These are phyloP conservation scores for Norana najaformis DNA, from an alignment of 2,888 invertebrate species.

Conservation along the genomic window DNA sequence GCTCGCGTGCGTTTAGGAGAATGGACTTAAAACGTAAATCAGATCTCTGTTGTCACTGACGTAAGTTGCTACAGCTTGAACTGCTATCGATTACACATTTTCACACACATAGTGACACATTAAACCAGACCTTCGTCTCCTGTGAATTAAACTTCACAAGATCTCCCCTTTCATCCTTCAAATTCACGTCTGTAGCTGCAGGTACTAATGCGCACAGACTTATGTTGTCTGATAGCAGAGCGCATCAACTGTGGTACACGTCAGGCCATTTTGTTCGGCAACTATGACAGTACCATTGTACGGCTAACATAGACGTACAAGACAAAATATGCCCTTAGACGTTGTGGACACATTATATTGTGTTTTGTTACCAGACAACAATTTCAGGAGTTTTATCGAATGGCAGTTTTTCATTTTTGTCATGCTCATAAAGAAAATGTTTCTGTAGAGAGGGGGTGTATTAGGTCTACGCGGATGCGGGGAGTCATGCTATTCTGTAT, in stretches of 20 bases:
- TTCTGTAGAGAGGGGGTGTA: not conserved
- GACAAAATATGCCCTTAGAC: not conserved
- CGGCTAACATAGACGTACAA: not conserved
- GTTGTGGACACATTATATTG: not conserved
- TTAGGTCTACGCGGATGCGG: not conserved
- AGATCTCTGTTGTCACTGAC: not conserved
- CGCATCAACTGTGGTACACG: too few relatives aligned
- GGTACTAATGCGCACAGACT: not conserved
- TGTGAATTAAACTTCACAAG: not conserved
- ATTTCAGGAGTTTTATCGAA: not conserved
- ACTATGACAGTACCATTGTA: too few relatives aligned
- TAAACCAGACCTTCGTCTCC: too few relatives aligned
- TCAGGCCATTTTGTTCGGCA: too few relatives aligned
- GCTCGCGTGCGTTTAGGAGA: slow-evolving; percentile 2
- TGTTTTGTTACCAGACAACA: not conserved
- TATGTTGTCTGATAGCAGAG: not conserved
- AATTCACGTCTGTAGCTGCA: not conserved
- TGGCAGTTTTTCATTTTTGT: not conserved
- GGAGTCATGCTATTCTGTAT: not conserved
- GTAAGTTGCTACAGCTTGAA: not conserved
- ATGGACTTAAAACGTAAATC: not conserved
- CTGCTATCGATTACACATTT: not conserved
- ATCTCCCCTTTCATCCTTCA: not conserved
- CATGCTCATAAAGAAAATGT: not conserved
- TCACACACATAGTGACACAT: not conserved